A percentile compares a stretch with the other conserved stretches of the same genome.
Conservation (phyloP, 1,140 invertebrate genomes). For the Neodiprion virginianus region DNA sequence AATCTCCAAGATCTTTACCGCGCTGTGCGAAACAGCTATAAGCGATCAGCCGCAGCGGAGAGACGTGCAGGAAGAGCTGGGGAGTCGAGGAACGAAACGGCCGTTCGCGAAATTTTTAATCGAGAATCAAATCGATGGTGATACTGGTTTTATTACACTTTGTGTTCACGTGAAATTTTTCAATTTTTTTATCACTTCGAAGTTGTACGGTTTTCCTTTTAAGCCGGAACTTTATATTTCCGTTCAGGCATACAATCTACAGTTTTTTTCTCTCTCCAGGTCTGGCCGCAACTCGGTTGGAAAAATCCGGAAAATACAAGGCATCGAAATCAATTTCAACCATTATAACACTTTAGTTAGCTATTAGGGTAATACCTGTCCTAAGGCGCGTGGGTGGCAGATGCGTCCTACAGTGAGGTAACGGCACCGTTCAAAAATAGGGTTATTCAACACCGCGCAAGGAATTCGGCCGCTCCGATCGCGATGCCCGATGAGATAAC, state of each 20-base stretch:
- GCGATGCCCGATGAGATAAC: not conserved
- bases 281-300: too few relatives aligned
- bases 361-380: not conserved
- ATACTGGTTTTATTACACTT: too few relatives aligned
- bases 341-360: slow-evolving; percentile 5
- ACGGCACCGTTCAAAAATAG: not conserved
- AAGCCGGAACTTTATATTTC: too few relatives aligned
- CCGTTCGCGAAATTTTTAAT: too few relatives aligned
- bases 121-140: too few relatives aligned
- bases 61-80: not conserved
- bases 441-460: not conserved
- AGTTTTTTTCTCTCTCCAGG: too few relatives aligned
- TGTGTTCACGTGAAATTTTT: too few relatives aligned
- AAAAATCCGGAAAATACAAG: not conserved
- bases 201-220: too few relatives aligned
- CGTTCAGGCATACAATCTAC: too few relatives aligned
- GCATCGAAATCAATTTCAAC: not conserved
- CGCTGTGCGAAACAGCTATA: not conserved
- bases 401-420: not conserved
- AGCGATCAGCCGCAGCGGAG: not conserved
- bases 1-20: not conserved
- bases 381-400: not conserved
- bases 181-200: too few relatives aligned
- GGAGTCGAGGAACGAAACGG: too few relatives aligned
- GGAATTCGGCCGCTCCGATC: not conserved